phyloP scores from a whole-genome alignment of 2,113 vertebrate genomes.

The Pholis gunnellus region DNA sequence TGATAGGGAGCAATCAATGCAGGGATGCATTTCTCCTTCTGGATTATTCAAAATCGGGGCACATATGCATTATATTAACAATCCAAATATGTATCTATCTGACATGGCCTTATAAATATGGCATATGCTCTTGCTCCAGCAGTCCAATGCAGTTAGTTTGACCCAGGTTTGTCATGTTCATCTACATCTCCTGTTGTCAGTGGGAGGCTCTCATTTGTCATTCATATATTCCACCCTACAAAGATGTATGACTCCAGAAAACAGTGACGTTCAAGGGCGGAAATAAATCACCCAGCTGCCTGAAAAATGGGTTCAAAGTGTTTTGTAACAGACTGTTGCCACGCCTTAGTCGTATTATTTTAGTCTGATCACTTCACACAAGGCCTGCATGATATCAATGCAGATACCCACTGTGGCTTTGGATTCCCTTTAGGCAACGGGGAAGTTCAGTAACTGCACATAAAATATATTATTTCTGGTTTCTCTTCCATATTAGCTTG shows the following conservation, averaged over 20 bases:
- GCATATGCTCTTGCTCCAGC: background rate
- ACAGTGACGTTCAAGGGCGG: background rate
- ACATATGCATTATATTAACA: too few relatives aligned
- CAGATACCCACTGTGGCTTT: background rate
- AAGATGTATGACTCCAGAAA: background rate
- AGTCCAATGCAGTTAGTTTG: background rate
- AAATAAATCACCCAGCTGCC: background rate
- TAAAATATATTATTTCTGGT: background rate
- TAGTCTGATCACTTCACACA: background rate
- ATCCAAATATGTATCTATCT: background rate
- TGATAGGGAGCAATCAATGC: background rate
- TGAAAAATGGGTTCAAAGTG: background rate
- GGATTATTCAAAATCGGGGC: constrained; percentile 7
- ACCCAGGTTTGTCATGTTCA: background rate
- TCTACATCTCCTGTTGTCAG: background rate
- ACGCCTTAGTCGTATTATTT: background rate
- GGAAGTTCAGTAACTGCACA: background rate
- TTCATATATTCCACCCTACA: background rate
- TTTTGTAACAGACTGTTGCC: background rate
- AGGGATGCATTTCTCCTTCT: background rate
- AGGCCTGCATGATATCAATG: background rate
- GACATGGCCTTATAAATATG: background rate
- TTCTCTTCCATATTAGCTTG: background rate
- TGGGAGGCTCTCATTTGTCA: background rate
- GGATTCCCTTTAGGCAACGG: background rate